Evolutionary conservation across 1,140 invertebrate species (phyloP).

Genomic region (Archivesica marissinica): DNA sequence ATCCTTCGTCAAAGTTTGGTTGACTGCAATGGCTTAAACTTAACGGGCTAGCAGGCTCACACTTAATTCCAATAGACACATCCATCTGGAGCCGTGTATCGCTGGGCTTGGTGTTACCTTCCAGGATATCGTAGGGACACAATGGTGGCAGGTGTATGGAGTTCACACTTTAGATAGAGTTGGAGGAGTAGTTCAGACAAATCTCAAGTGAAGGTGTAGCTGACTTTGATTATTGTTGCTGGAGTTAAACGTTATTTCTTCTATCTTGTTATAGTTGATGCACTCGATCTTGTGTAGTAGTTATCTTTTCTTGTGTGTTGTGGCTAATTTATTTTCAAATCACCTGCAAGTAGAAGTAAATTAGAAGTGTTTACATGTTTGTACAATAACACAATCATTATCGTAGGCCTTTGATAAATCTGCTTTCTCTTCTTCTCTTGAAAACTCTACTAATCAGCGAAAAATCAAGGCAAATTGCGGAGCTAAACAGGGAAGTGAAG

Average conservation of each 20-base stretch:
- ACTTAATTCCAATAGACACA: conserved; percentile 78
- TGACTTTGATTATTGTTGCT: neutral
- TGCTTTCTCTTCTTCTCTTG: neutral
- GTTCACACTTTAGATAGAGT: neutral
- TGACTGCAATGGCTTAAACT: conserved; percentile 76
- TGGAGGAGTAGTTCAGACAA: conserved; percentile 1
- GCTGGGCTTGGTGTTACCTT: neutral
- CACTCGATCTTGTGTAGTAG: neutral
- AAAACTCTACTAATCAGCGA: neutral
- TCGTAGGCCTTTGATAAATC: too few species aligned
- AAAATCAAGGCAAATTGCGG: neutral
- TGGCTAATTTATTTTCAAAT: neutral
- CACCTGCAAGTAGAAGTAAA: conserved; percentile 8
- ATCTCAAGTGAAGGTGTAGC: neutral
- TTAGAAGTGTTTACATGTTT: neutral
- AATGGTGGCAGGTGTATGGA: neutral
- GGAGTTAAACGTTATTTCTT: neutral
- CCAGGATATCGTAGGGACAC: neutral
- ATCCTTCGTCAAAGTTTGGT: conserved; percentile 79
- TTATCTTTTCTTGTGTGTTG: neutral
- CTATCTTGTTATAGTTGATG: neutral
- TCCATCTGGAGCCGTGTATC: conserved; percentile 75
- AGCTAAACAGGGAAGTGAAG: neutral
- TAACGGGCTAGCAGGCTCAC: conserved; percentile 80
- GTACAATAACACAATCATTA: neutral